Conservation (phyloP, 1,140 invertebrate species). For the Brachionus koreanus region DNA sequence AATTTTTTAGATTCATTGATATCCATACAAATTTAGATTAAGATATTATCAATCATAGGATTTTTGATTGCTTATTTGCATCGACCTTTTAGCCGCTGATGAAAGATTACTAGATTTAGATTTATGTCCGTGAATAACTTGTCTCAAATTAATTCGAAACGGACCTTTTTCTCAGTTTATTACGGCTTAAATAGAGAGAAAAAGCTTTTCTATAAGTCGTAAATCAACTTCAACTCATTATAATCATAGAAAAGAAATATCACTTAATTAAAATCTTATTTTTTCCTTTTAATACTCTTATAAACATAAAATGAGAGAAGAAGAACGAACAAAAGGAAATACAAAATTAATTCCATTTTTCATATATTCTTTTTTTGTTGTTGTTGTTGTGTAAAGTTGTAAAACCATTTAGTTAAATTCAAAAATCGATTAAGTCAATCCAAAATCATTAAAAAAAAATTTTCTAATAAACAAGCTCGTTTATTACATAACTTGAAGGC, state of each 20-base stretch:
- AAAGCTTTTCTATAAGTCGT: not conserved
- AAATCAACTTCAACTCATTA: not conserved
- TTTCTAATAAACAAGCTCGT: not conserved
- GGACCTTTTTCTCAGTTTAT: not conserved
- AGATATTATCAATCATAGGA: not conserved
- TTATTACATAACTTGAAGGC: not conserved
- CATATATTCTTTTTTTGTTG: not conserved
- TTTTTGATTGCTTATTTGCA: not conserved
- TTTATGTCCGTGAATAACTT: not conserved
- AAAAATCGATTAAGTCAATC: constrained; percentile 23
- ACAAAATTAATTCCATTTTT: constrained; percentile 12
- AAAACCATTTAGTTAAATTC: constrained; percentile 6
- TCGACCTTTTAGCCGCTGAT: not conserved
- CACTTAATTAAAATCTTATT: constrained; percentile 38
- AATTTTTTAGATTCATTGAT: not conserved
- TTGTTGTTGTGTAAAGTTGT: constrained; percentile 4
- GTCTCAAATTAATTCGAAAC: not conserved
- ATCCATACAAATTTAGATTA: not conserved
- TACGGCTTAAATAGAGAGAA: not conserved
- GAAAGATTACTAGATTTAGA: not conserved
- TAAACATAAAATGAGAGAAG: not conserved
- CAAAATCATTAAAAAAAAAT: not conserved
- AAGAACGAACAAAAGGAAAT: constrained; percentile 5
- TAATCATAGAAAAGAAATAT: not conserved
- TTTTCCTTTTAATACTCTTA: not conserved